Base-by-base conservation (phyloP, 2,888 invertebrate species). In the Chymomyza caudatula region DNA sequence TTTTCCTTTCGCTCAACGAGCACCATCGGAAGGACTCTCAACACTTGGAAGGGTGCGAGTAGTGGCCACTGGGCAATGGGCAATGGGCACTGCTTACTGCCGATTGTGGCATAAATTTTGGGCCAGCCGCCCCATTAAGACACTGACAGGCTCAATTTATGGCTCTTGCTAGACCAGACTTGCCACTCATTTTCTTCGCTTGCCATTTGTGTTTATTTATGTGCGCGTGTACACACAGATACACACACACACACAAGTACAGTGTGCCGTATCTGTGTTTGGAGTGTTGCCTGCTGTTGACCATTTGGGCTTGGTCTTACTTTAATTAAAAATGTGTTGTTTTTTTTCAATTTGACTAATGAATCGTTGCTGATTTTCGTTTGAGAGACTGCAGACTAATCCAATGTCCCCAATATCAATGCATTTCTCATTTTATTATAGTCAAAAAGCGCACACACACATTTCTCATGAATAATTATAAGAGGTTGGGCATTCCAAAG, bases 61-160 rank as follows among this genome's bases (percentile, higher is more conserved):
- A 67, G 44, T 47, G 63, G 11, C 19, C 52, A 22, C 55, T 63
- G 60, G 57, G 53, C 44, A n/a, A n/a, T n/a, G n/a, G n/a, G n/a
- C n/a, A n/a, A 25, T 58, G 52, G 63, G 20, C 44, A 43, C 58
- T 61, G 69, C 57, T 63, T 11, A 71, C 75, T 85, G 85, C 85
- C 82, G 87, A 83, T 88, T 88, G 87, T 87, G 84, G 88, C 78
- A 87, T 87, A 86, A 85, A 86, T 87, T 86, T 37, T 78, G 77
- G 86, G 88, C 84, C 88, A 80, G 79, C 65, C 74, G 75, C 77
- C 83, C 77, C 85, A 88, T 88, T 87, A 88, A 88, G 86, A 77
- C 77, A 87, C 78, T 88, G 88, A 88, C 88, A 88, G 88, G 72
- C 87, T 65, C 82, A 88, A 88, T 88, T 88, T 88, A 88, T 81